Evolutionary conservation across 2,797 vertebrate genomes (phyloP).

Genomic region (Myotis vivesi): DNA sequence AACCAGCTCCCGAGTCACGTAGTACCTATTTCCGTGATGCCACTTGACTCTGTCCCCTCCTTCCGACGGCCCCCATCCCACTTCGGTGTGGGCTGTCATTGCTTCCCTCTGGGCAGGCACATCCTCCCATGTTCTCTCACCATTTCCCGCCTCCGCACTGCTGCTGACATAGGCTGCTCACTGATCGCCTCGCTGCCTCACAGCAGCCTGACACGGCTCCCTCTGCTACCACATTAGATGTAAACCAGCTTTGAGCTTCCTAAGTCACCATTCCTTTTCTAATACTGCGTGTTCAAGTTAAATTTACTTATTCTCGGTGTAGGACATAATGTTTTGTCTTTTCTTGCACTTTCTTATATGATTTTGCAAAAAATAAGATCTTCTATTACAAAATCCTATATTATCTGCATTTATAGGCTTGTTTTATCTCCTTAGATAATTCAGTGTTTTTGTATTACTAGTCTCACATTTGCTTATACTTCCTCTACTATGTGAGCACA

Average conservation of each 20-base stretch:
- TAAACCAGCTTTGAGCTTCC: neutral
- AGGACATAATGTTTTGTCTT: neutral
- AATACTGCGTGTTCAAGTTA: neutral
- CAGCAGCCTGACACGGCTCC: neutral
- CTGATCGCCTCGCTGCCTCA: neutral
- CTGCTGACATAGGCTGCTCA: neutral
- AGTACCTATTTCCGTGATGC: slow-evolving; percentile 4
- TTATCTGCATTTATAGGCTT: neutral
- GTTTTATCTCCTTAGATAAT: neutral
- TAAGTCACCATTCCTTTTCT: neutral
- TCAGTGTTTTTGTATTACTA: neutral
- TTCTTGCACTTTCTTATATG: neutral
- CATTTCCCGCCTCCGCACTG: neutral
- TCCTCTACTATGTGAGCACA: neutral
- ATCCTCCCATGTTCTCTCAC: neutral
- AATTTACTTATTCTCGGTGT: neutral
- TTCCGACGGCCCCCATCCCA: neutral
- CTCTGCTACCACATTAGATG: neutral
- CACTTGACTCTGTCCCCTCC: neutral
- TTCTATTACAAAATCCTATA: neutral
- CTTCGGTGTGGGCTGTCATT: neutral
- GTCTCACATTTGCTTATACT: slow-evolving; percentile 55
- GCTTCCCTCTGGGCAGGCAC: neutral
- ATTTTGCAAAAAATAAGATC: neutral
- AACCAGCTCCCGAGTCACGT: neutral